phyloP scores from a whole-genome alignment of 2,888 invertebrate species.

The Heliconius ethilla region DNA sequence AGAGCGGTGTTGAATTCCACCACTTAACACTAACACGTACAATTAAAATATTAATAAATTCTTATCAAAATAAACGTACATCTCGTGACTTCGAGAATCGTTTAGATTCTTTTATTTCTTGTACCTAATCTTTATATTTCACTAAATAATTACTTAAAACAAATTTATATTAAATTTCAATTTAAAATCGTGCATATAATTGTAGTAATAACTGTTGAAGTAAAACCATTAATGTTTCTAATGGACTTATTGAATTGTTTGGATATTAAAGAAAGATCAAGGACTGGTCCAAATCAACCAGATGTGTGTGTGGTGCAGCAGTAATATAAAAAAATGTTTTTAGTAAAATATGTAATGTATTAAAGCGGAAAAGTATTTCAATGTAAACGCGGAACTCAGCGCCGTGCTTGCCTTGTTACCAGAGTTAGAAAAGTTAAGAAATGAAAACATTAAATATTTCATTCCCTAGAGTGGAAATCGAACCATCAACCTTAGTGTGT shows the following conservation, averaged over 20 bases:
- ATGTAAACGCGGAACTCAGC: not conserved
- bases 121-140: not conserved
- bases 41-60: not conserved
- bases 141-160: not conserved
- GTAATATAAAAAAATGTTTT: not conserved
- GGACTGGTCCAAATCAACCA: not conserved
- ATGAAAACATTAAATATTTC: not conserved
- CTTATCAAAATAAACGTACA: not conserved
- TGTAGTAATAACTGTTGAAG: constrained; percentile 8
- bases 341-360: not conserved
- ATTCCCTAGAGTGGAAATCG: not conserved
- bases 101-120: not conserved
- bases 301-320: not conserved
- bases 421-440: not conserved
- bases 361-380: too few relatives aligned
- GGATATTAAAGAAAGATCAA: not conserved
- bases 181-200: constrained; percentile 4
- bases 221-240: not conserved
- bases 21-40: not conserved
- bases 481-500: not conserved
- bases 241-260: not conserved
- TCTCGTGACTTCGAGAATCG: not conserved
- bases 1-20: not conserved
- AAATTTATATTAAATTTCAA: constrained; percentile 8
- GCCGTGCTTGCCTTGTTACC: too few relatives aligned